Evolutionary conservation across 2,113 vertebrate species (phyloP).

Genomic region (Sigmodon hispidus): DNA sequence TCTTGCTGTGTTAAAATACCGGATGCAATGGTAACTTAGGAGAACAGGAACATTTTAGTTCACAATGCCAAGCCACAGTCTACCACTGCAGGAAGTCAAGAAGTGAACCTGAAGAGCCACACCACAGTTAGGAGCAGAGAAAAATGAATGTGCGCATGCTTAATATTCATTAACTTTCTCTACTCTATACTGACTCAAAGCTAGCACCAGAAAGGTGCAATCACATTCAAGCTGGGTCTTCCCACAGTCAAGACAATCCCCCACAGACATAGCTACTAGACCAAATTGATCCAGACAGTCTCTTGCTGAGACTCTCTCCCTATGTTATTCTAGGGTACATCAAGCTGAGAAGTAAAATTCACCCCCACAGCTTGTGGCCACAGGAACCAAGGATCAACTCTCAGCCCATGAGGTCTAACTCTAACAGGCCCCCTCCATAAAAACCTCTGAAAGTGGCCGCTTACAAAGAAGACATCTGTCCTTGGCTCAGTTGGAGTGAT

Average conservation of each 20-base stretch:
- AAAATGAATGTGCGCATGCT: background rate
- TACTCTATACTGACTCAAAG: background rate
- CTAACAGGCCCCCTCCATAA: background rate
- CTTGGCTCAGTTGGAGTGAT: background rate
- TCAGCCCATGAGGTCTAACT: background rate
- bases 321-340: background rate
- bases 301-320: background rate
- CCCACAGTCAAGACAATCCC: background rate
- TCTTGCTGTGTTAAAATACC: background rate
- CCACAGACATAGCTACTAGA: background rate
- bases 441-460: background rate
- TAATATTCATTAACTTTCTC: background rate
- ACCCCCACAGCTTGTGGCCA: background rate
- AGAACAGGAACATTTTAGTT: background rate
- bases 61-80: too few species aligned
- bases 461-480: background rate
- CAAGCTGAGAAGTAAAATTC: background rate
- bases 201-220: too few species aligned
- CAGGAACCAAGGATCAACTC: background rate
- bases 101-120: background rate
- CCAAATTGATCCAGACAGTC: background rate
- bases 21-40: background rate
- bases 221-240: background rate
- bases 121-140: background rate
- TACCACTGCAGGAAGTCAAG: background rate